Conservation (phyloP, 2,797 vertebrate species). For the Parauchenoglanis ngamensis region DNA sequence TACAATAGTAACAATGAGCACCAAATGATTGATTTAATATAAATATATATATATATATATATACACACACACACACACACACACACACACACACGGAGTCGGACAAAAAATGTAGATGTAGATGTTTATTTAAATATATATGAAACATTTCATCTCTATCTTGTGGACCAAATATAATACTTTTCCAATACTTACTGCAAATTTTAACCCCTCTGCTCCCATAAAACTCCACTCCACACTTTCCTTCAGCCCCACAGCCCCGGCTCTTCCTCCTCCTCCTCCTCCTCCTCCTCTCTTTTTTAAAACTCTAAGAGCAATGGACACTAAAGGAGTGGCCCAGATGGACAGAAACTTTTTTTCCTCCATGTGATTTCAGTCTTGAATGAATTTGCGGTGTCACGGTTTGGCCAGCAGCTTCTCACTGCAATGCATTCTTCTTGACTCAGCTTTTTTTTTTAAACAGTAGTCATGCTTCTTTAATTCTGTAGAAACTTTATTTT, state of each 20-base stretch:
- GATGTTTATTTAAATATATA: not conserved
- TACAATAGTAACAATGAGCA: not conserved
- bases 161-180: not conserved
- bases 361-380: slow-evolving; percentile 3
- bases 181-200: not conserved
- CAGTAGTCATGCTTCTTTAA: not conserved
- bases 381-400: slow-evolving; percentile 35
- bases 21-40: not conserved
- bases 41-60: too few relatives aligned
- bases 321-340: slow-evolving; percentile 36
- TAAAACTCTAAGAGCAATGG: slow-evolving; percentile 57
- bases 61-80: too few relatives aligned
- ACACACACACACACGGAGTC: too few relatives aligned
- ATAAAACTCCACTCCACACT: slow-evolving; percentile 76
- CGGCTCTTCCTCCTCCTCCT: slow-evolving; percentile 44
- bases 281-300: slow-evolving; percentile 51
- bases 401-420: not conserved
- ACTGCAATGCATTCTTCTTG: not conserved
- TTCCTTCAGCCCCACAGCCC: slow-evolving; percentile 69
- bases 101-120: too few relatives aligned
- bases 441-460: not conserved
- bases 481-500: not conserved
- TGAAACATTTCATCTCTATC: not conserved
- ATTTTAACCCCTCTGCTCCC: slow-evolving; percentile 63
- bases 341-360: slow-evolving; percentile 27